Base-by-base conservation (phyloP, 2,888 invertebrate genomes). In the Leucophora obtusa region DNA sequence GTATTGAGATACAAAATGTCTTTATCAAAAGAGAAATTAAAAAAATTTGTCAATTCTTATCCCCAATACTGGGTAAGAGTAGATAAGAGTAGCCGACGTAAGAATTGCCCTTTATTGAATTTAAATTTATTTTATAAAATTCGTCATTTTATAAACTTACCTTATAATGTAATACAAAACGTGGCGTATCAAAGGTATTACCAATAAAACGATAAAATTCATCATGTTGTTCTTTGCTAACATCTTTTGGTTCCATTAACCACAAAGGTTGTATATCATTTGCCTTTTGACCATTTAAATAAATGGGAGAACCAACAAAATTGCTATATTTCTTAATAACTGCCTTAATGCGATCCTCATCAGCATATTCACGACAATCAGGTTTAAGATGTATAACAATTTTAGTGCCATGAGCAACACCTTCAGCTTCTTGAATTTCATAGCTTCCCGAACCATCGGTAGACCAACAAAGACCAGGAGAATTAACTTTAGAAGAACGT, bases 321-420 rank as follows among this genome's bases (percentile, higher is more conserved):
- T 98, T 98, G 89, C 98, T 98, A 91, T 99, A 99, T 89, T 98
- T 98, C 87, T 96, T 95, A 18, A 98, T 96, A 54, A 98, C 94
- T 83, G 92, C 95, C 95, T 91, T 94, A 43, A 98, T 94, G 18
- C 93, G 93, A 9, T 94, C 93, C 85, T 97, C 97, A 89, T 98
- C 97, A 58, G 97, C 93, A 91, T 95, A 99, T 89, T 98, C 96
- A 69, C 97, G 93, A 87, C 95, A 94, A 69, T 98, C 98, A 0
- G 94, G 92, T 90, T 97, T 97, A 65, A 99, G 91, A 88, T 98
- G 94, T 14, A 98, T 92, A 53, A 98, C 94, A 84, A 99, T 97
- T 92, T 97, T 98, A 0, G 98, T 98, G 66, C 99, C 99, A 84
- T 94, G 92, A 77, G 95, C 93, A 0, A 97, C 96, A 63, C 94